Conservation (phyloP, 2,113 vertebrate genomes). For the Gopherus evgoodei region DNA sequence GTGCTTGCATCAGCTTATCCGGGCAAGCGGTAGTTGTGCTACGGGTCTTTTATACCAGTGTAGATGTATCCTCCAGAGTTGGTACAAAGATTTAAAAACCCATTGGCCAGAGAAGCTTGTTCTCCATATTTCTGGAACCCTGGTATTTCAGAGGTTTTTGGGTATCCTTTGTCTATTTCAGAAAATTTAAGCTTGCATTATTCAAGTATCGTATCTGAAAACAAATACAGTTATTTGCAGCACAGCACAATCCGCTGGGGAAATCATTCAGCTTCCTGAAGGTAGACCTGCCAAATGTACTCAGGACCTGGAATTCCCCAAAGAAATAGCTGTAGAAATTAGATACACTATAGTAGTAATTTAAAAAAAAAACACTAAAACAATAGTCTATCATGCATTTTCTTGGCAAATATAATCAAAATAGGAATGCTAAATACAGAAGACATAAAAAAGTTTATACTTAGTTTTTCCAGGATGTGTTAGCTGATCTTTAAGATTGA, state of each 20-base stretch:
- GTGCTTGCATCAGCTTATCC: background rate
- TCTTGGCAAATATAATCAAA: background rate
- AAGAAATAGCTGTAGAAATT: background rate
- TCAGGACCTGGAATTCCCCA: accelerated
- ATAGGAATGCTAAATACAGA: background rate
- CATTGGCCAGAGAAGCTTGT: no score
- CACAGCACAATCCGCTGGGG: background rate
- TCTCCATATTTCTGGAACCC: no score
- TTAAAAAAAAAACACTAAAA: no score
- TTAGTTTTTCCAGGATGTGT: background rate
- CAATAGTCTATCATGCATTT: background rate
- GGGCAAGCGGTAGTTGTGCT: background rate
- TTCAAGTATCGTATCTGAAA: no score
- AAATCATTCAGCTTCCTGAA: background rate
- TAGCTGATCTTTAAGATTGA: background rate
- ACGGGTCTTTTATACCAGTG: background rate
- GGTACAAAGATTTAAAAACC: no score
- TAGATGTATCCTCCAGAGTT: no score
- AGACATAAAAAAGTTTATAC: background rate
- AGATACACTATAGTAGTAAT: background rate
- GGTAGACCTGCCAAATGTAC: background rate
- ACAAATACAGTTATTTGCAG: background rate
- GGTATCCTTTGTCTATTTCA: no score
- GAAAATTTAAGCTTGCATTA: no score
- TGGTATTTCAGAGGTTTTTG: no score